These are phyloP conservation scores for Burhinus bistriatus DNA, from an alignment of 2,113 vertebrate species.

Conservation along the genomic window DNA sequence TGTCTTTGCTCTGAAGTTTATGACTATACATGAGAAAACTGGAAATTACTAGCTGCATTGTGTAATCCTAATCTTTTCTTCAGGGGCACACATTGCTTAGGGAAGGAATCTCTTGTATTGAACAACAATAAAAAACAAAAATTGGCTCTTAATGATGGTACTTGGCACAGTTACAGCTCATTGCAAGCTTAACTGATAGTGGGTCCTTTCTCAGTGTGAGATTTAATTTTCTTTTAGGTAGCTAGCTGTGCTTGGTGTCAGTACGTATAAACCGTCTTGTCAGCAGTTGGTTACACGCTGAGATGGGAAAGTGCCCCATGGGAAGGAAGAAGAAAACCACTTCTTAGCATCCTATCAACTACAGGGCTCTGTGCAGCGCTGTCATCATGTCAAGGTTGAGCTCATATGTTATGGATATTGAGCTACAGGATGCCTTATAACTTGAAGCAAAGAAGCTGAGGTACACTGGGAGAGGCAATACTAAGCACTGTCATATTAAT, in stretches of 20 bases:
- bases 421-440: neutral
- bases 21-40: neutral
- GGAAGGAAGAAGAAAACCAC: neutral
- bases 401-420: neutral
- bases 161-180: constrained; percentile 19
- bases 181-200: neutral
- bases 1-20: neutral
- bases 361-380: neutral
- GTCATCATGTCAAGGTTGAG: neutral
- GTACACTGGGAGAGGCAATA: neutral
- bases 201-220: constrained; percentile 30
- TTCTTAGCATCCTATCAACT: neutral
- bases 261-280: constrained; percentile 31
- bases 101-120: neutral
- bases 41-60: neutral
- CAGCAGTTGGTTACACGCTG: neutral
- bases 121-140: neutral
- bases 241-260: constrained; percentile 29
- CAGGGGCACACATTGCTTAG: neutral
- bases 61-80: neutral
- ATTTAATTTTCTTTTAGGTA: constrained; percentile 43
- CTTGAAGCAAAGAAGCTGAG: neutral
- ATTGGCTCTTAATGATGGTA: neutral
- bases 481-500: neutral
- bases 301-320: neutral